Evolutionary conservation across 2,113 vertebrate genomes (phyloP), one percentile per base, ranked within the genome.

Genomic region (Eublepharis macularius): DNA sequence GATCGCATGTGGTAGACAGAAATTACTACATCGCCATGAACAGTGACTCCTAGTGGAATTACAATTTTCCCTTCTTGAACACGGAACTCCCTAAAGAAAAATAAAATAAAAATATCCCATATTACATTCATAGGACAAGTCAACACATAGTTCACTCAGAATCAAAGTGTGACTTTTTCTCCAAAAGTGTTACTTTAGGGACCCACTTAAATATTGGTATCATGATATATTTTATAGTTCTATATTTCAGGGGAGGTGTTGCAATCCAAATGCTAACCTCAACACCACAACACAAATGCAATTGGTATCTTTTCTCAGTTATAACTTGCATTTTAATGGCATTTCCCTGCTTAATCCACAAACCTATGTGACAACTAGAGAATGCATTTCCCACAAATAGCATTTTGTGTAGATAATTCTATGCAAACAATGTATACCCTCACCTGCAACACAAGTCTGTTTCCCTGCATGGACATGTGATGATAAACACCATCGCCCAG

Each of bases 1-100:
- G 98, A 99, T 89, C 99, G 97, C 98, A 99, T 97, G 86, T 99
- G 99, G 87, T 97, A 99, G 89, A 99, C 96, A 6, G 98, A 98
- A 80, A 99, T 95, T 12, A 99, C 96, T 9, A 99, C 97, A 34
- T 99, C 99, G 69, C 98, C 98, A 76, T 99, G 98, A 21, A 97
- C 97, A 2, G 98, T 99, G 90, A 98, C 98, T 85, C 96, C 98
- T 91, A 99, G 94, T 1, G 97, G 97, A 91, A 99, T 98, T 47
- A 97, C 95, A 14, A 99, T 97, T 90, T 99, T 99, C 32, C 98
- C 98, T 86, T 99, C 99, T 86, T 99, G 98, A 83, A 99, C 92
- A 79, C 98, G 97, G 90, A 98, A 97, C 94, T 99, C 98, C 92
- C 99, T 99, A 92, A 81, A 78, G 75, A 49, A 89, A 80, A 90